Evolutionary conservation across 2,888 invertebrate species (phyloP).

Genomic region (Troglohyphantes excavatus): DNA sequence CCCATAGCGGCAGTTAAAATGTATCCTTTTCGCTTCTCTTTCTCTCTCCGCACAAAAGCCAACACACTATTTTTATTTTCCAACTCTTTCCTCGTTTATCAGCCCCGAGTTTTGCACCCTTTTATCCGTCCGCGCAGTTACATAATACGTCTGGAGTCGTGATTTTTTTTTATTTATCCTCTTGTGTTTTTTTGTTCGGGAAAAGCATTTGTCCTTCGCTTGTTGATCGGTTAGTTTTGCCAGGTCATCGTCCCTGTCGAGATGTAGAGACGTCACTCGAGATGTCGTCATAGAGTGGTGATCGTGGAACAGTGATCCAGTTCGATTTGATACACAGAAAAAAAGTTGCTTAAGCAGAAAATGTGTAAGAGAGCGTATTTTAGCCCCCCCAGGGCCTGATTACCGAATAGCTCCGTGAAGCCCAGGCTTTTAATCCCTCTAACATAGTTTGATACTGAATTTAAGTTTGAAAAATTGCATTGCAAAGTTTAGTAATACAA

Average conservation of each 20-base stretch:
- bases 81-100: conserved; percentile 31
- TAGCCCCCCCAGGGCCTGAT: too few species aligned
- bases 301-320: too few species aligned
- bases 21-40: conserved; percentile 24
- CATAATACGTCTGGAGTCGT: conserved; percentile 36
- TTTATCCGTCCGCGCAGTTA: neutral
- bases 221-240: conserved; percentile 27
- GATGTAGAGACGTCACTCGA: conserved; percentile 41
- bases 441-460: too few species aligned
- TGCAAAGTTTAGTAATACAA: too few species aligned
- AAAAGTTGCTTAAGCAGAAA: too few species aligned
- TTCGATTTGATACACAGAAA: too few species aligned
- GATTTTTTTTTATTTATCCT: conserved; percentile 22
- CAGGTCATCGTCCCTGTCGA: conserved; percentile 57
- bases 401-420: neutral
- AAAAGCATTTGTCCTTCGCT: conserved; percentile 29
- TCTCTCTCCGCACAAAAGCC: conserved; percentile 8
- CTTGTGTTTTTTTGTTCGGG: neutral
- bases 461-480: too few species aligned
- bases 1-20: conserved; percentile 18
- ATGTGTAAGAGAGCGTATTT: too few species aligned
- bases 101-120: conserved; percentile 14
- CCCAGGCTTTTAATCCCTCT: neutral
- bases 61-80: neutral
- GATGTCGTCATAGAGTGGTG: too few species aligned